Base-by-base conservation (phyloP, 2,113 vertebrate genomes). In the Peucedramus taeniatus region DNA sequence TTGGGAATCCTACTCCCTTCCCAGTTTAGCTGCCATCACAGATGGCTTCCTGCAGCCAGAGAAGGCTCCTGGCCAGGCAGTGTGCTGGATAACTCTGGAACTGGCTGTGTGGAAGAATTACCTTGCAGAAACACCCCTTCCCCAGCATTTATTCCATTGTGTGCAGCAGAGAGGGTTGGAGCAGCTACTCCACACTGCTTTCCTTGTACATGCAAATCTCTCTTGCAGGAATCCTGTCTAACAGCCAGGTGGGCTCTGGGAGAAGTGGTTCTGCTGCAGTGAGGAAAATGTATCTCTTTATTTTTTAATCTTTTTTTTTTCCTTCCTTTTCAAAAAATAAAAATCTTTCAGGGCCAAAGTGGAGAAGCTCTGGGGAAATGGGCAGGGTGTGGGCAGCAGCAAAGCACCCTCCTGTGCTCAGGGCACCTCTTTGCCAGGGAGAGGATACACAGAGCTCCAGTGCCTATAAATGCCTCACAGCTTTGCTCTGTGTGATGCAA, bases 1-100 rank as follows among this genome's bases (percentile, higher is more conserved):
- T 2, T 37, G 87, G 3, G 23, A 87, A 65, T 66, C 71, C 72
- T 59, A 33, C 44, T 77, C 91, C 70, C 20, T 39, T 54, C 85
- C 54, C 60, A 0, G 33, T 30, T 49, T 66, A 83, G 94, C 59
- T 92, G 91, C 94, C 76, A 78, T 10, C 93, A 70, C 92, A 90
- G 90, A 68, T 90, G 96, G 88, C 49, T 95, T 65, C 83, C 83
- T 81, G 86, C 90, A 71, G 44, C 44, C 72, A 78, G 26, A 64
- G 85, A 33, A 39, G 68, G 72, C 72, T 96, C 23, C 94, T 95
- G 95, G 92, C 92, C 83, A 64, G 60, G 79, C 92, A 68, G 51
- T 3, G 78, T 75, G 82, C 92, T 93, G 94, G 88, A 10, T 40
- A 28, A 26, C 7, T 1, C 72, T 75, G 13, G 75, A 66, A 26